These are phyloP conservation scores for Drosophila macrothrix DNA, from an alignment of 2,888 invertebrate species.

Conservation along the genomic window DNA sequence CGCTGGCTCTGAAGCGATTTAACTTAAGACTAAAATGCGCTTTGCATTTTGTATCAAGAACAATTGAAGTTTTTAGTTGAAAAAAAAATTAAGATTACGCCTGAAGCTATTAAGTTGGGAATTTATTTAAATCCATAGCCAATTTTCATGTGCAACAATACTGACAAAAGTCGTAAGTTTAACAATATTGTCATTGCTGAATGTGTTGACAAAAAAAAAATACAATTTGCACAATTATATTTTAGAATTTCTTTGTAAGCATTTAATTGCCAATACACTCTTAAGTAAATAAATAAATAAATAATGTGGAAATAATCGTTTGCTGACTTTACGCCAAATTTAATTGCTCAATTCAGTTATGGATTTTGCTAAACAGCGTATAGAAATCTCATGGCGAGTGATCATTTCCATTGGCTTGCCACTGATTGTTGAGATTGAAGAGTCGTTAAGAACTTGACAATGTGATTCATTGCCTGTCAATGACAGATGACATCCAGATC, in stretches of 20 bases:
- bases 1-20: conserved; percentile 43
- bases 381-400: not conserved
- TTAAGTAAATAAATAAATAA: not conserved
- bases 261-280: not conserved
- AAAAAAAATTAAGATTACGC: not conserved
- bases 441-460: conserved; percentile 24
- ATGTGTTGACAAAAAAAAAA: not conserved
- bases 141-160: not conserved
- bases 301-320: not conserved
- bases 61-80: not conserved
- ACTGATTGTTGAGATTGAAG: not conserved
- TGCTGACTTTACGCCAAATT: not conserved
- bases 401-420: not conserved
- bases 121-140: not conserved
- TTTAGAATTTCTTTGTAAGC: not conserved
- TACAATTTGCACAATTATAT: not conserved
- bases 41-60: conserved; percentile 22
- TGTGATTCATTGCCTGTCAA: conserved; percentile 21
- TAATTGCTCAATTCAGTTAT: not conserved
- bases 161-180: not conserved
- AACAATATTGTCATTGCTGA: not conserved
- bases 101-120: not conserved
- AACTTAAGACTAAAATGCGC: conserved; percentile 55
- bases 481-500: conserved; percentile 26
- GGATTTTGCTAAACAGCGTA: not conserved